These are phyloP conservation scores for Laterallus jamaicensis DNA, from an alignment of 2,113 vertebrate species.

Conservation along the genomic window DNA sequence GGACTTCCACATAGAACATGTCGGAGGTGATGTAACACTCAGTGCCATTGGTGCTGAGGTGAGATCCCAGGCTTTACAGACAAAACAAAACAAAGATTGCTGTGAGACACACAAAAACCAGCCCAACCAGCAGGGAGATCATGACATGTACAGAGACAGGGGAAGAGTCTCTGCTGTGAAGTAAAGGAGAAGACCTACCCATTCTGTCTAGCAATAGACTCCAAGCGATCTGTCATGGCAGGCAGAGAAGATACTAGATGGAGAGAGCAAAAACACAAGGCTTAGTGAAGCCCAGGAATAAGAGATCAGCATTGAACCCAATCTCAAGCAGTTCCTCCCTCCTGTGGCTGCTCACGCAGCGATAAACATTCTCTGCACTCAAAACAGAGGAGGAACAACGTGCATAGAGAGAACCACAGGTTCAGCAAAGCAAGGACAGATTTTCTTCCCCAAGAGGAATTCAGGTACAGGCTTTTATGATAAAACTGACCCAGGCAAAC, in stretches of 20 bases:
- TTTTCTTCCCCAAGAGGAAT: neutral
- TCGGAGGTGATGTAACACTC: conserved; percentile 99
- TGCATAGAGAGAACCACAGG: neutral
- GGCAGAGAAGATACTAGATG: conserved; percentile 91
- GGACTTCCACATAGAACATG: conserved; percentile 99
- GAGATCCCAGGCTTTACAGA: conserved; percentile 87
- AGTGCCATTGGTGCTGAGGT: conserved; percentile 93
- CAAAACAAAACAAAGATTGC: neutral
- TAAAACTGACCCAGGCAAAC: neutral
- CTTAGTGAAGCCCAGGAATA: neutral
- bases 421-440: neutral
- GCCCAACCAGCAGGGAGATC: neutral
- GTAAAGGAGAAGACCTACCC: conserved; percentile 75
- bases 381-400: neutral
- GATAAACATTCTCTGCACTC: accelerated
- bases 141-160: neutral
- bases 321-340: neutral
- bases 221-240: conserved; percentile 96
- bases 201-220: conserved; percentile 96
- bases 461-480: no score
- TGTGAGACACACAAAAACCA: neutral
- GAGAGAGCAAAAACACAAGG: neutral
- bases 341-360: neutral
- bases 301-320: neutral
- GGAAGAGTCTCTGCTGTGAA: neutral